Percentiles rank a stretch among this genome's conserved stretches.
These are phyloP conservation scores for Cyrtorhinus lividipennis DNA, from an alignment of 1,140 invertebrate species.

Conservation along the genomic window DNA sequence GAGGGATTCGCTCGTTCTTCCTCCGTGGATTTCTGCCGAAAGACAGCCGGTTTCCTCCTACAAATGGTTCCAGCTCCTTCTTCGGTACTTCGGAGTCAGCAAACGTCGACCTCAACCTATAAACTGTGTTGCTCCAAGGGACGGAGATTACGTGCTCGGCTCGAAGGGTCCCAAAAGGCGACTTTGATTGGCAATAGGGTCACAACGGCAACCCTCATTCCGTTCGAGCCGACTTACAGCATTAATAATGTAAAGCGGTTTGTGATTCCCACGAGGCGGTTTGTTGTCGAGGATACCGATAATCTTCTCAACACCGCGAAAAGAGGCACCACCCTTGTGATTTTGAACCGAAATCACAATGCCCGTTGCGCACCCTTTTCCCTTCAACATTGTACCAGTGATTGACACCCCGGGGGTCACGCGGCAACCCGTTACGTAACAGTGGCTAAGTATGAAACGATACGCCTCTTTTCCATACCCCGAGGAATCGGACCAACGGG, in stretches of 20 bases:
- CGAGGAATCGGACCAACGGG: background rate
- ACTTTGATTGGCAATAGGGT: background rate
- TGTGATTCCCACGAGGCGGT: background rate
- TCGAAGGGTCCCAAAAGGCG: background rate
- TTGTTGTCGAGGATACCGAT: conserved; percentile 1
- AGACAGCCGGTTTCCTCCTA: too few species aligned
- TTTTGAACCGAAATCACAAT: too few species aligned
- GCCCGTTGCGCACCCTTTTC: too few species aligned
- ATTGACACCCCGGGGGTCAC: conserved; percentile 5
- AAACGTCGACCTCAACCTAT: background rate
- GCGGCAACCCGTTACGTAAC: conserved; percentile 6
- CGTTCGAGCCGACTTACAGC: background rate
- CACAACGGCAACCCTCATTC: background rate
- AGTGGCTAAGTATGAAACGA: conserved; percentile 6
- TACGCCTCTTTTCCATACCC: background rate
- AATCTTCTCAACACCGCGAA: conserved; percentile 1
- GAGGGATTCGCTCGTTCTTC: too few species aligned
- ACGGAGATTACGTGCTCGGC: background rate
- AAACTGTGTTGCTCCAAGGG: background rate
- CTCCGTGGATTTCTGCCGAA: too few species aligned
- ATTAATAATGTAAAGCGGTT: conserved; percentile 9
- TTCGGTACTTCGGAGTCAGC: background rate
- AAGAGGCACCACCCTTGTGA: too few species aligned
- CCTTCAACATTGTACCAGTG: background rate
- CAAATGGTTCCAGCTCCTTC: too few species aligned